Evolutionary conservation across 2,113 vertebrate species (phyloP).

Genomic region (Hypocryptadius cinnamomeus): DNA sequence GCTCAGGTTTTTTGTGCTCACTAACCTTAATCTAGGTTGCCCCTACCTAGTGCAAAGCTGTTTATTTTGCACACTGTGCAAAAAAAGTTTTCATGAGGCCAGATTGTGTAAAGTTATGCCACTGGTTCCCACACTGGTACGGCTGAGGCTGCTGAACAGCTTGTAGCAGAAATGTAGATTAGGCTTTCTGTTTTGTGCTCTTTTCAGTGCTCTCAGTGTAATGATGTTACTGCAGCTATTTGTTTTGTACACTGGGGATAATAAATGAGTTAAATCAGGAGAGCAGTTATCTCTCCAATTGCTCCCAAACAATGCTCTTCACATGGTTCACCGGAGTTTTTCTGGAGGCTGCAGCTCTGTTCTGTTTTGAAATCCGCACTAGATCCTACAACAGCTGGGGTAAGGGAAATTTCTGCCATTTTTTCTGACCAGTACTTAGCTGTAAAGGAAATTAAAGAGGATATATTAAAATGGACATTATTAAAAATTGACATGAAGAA

Average conservation of each 20-base stretch:
- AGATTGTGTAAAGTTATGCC: background rate
- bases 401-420: slow-evolving; percentile 47
- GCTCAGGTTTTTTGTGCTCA: background rate
- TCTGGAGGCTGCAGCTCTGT: background rate
- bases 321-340: background rate
- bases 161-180: background rate
- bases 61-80: background rate
- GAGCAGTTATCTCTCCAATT: background rate
- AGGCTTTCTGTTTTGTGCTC: background rate
- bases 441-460: slow-evolving; percentile 36
- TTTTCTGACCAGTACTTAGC: slow-evolving; percentile 19
- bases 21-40: background rate
- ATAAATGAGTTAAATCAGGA: background rate
- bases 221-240: background rate
- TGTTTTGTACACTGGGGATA: slow-evolving; percentile 17
- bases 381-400: background rate
- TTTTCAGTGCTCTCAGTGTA: background rate
- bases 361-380: slow-evolving; percentile 7
- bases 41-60: background rate
- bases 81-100: background rate
- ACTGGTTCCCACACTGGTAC: background rate
- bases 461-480: background rate
- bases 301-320: slow-evolving; percentile 13
- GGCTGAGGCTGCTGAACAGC: background rate
- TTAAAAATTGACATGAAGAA: background rate